phyloP scores from a whole-genome alignment of 2,113 vertebrate species.

The Marcusenius ussheri region DNA sequence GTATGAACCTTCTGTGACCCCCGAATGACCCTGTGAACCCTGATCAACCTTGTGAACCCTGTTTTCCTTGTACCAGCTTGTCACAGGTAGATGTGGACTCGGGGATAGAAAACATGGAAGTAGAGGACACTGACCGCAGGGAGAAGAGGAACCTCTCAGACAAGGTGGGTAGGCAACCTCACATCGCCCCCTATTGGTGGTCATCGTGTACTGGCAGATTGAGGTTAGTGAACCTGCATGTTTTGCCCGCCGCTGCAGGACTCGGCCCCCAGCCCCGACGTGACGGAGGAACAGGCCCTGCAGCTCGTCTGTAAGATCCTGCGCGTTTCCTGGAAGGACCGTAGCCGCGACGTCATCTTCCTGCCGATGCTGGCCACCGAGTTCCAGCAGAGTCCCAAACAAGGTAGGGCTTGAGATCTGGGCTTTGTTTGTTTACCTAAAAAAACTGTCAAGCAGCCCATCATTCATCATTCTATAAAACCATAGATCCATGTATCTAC shows the following conservation, averaged over 20 bases:
- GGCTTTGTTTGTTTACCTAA: not conserved
- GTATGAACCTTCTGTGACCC: not conserved
- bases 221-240: not conserved
- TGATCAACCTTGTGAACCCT: not conserved
- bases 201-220: not conserved
- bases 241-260: conserved; percentile 60
- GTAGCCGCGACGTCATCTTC: conserved; percentile 92
- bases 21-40: not conserved
- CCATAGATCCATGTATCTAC: not conserved
- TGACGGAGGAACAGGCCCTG: conserved; percentile 91
- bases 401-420: conserved; percentile 59
- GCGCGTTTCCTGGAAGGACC: conserved; percentile 95
- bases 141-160: conserved; percentile 89
- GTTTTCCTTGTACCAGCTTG: conserved; percentile 64
- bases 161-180: conserved; percentile 65
- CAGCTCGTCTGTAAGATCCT: conserved; percentile 98
- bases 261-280: conserved; percentile 73
- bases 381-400: conserved; percentile 86
- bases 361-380: conserved; percentile 84
- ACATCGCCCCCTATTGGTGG: not conserved
- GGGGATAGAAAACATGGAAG: conserved; percentile 99
- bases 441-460: not conserved
- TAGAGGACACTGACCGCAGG: conserved; percentile 90
- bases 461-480: not conserved
- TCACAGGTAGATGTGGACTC: conserved; percentile 99